phyloP scores from a whole-genome alignment of 2,888 invertebrate species.

The Drosophila kambysellisi region DNA sequence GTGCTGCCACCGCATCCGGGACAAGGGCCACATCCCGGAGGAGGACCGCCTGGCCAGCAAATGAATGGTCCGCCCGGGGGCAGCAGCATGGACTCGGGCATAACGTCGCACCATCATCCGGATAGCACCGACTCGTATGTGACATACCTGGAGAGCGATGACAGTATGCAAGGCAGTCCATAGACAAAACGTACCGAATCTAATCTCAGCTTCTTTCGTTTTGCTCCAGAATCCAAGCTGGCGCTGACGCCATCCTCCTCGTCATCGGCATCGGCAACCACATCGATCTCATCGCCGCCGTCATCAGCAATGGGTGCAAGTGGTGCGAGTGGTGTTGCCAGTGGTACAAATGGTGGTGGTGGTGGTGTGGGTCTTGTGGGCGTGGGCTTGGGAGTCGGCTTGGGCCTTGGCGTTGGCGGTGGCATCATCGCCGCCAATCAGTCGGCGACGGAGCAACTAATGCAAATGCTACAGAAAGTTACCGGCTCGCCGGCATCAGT shows the following conservation, averaged over 20 bases:
- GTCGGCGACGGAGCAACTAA: slow-evolving; percentile 84
- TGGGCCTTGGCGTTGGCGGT: slow-evolving; percentile 41
- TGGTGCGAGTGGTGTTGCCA: slow-evolving; percentile 25
- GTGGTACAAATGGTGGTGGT: not conserved
- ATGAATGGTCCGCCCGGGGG: slow-evolving; percentile 86
- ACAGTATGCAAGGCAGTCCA: slow-evolving; percentile 91
- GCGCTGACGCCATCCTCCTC: slow-evolving; percentile 83
- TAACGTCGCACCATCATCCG: slow-evolving; percentile 89
- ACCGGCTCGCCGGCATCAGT: slow-evolving; percentile 76
- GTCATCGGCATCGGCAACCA: slow-evolving; percentile 76
- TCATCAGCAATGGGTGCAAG: slow-evolving; percentile 52
- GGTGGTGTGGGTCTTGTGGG: slow-evolving; percentile 54
- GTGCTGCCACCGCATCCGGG: slow-evolving; percentile 83
- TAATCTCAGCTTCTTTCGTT: slow-evolving; percentile 85
- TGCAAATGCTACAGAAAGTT: slow-evolving; percentile 84
- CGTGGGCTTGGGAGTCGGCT: slow-evolving; percentile 45
- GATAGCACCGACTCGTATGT: slow-evolving; percentile 95
- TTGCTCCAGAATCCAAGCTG: slow-evolving; percentile 84
- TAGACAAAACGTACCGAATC: slow-evolving; percentile 86
- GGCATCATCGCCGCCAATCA: slow-evolving; percentile 55
- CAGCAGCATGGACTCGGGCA: slow-evolving; percentile 85
- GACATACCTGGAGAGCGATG: slow-evolving; percentile 96
- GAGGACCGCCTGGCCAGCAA: slow-evolving; percentile 84
- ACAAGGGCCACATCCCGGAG: slow-evolving; percentile 86
- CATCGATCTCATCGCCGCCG: slow-evolving; percentile 82